Base-by-base conservation (phyloP, 1,140 invertebrate species). In the Phocides pigmalion region DNA sequence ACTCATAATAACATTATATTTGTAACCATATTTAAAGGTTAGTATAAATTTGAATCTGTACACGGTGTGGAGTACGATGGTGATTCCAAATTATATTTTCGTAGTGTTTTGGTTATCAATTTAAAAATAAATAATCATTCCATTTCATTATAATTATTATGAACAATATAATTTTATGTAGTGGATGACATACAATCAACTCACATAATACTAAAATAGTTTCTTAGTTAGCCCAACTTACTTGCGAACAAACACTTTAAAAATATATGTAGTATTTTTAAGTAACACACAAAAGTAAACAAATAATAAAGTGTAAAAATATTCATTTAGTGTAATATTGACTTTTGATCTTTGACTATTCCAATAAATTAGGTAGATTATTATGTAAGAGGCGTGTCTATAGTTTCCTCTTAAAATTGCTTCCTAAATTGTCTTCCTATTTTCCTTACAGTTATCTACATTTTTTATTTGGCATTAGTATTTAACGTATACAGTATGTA, bases 351-450 rank as follows among this genome's bases (percentile, higher is more conserved):
- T n/a, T 35, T 35, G 32, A 35, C 28, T 32, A 32, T 32, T 4
- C 28, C 9, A 32, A 35, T 35, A 35, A 35, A 35, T 35, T 35
- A 35, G 6, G 1, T 41, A 41, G 15, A 1, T 41, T 16, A 16
- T 3, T 41, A 41, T 16, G n/a, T 44, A 11, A 44, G 20, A 19
- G 16, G 6, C 41, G 41, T 17, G 17, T 47, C 19, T n/a, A 22
- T 17, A 22, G 19, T 47, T 47, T 22, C 22, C 16, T 47, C 19
- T 9, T 47, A 32, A 58, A 47, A 46, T 59, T 32, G 22, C 22
- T 46, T 35, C 54, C 42, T 46, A 17, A 19, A 56, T 59, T 46
- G 54, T 59, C 54, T 59, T 59, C 54, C 54, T 59, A 41, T 46
- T 25, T 16, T 17, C 17, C 41, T 35, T 59, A 59, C 54, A 14